Conservation (phyloP, 2,888 invertebrate genomes). For the Drosophila merina region DNA sequence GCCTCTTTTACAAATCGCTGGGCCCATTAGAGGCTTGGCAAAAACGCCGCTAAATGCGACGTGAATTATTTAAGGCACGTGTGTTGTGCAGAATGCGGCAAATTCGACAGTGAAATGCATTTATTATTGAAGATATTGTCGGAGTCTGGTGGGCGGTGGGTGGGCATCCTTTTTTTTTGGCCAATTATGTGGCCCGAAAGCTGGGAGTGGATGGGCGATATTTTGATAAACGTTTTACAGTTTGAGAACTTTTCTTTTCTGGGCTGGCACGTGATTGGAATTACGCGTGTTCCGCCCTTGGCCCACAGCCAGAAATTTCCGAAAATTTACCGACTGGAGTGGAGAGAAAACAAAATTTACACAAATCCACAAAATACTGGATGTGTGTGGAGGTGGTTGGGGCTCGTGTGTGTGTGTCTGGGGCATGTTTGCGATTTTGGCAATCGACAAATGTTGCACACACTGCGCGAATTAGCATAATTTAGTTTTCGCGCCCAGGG, state of each 20-base stretch:
- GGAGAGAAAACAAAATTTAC: constrained; percentile 18
- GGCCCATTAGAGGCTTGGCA: constrained; percentile 68
- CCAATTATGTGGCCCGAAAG: constrained; percentile 67
- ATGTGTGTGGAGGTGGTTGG: neutral
- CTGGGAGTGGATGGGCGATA: constrained; percentile 16
- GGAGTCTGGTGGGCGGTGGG: constrained; percentile 43
- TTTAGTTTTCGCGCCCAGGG: constrained; percentile 34
- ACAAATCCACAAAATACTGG: constrained; percentile 37
- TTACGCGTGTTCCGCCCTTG: constrained; percentile 63
- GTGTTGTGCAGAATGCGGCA: constrained; percentile 79
- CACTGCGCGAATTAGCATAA: constrained; percentile 60
- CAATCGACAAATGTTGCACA: constrained; percentile 74
- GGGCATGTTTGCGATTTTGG: constrained; percentile 66
- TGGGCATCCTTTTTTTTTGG: constrained; percentile 55
- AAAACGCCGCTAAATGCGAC: constrained; percentile 74
- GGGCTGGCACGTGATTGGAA: constrained; percentile 76
- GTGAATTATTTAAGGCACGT: constrained; percentile 80
- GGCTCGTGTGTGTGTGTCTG: constrained; percentile 26
- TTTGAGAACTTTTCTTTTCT: constrained; percentile 67
- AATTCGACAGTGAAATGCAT: constrained; percentile 80
- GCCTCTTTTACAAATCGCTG: constrained; percentile 60
- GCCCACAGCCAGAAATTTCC: constrained; percentile 38
- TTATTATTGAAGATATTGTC: constrained; percentile 75
- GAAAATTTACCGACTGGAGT: constrained; percentile 3
- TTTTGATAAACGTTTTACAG: constrained; percentile 78